Evolutionary conservation across 2,113 vertebrate genomes (phyloP).

Genomic region (Nanger granti): DNA sequence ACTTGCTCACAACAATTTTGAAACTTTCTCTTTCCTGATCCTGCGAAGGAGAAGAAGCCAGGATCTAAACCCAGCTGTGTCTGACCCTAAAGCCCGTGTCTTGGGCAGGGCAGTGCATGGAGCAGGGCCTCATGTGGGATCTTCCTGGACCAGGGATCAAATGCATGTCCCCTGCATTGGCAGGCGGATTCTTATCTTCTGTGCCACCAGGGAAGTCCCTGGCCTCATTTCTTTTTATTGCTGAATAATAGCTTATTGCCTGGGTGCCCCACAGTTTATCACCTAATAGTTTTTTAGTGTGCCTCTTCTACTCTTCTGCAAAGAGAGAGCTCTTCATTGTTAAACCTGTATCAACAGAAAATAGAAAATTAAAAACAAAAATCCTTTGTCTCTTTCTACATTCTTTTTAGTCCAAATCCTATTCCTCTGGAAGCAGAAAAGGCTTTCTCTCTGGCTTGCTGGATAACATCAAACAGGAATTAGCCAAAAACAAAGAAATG

Average conservation of each 20-base stretch:
- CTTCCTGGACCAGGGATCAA: not conserved
- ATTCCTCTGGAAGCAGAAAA: constrained; percentile 83
- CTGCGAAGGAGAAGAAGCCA: not conserved
- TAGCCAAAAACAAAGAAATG: constrained; percentile 97
- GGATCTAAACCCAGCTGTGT: not conserved
- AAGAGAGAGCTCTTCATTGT: not conserved
- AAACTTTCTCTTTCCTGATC: not conserved
- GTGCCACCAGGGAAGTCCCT: not conserved
- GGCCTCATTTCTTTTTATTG: not conserved
- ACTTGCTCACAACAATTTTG: not conserved
- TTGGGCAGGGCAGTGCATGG: not conserved
- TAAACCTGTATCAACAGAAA: not conserved
- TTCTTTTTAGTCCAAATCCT: constrained; percentile 75
- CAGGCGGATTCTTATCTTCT: not conserved
- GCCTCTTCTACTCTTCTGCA: not conserved
- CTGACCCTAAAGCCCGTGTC: not conserved
- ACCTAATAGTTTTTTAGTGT: not conserved
- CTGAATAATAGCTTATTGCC: not conserved
- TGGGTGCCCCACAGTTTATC: not conserved
- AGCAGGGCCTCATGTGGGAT: not conserved
- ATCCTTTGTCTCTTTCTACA: not conserved
- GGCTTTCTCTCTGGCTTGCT: constrained; percentile 93
- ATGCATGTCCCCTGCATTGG: not conserved
- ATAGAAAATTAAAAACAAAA: not conserved
- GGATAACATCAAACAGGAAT: constrained; percentile 93